These are phyloP conservation scores for Plectropomus leopardus DNA, from an alignment of 2,113 vertebrate species.

Conservation along the genomic window DNA sequence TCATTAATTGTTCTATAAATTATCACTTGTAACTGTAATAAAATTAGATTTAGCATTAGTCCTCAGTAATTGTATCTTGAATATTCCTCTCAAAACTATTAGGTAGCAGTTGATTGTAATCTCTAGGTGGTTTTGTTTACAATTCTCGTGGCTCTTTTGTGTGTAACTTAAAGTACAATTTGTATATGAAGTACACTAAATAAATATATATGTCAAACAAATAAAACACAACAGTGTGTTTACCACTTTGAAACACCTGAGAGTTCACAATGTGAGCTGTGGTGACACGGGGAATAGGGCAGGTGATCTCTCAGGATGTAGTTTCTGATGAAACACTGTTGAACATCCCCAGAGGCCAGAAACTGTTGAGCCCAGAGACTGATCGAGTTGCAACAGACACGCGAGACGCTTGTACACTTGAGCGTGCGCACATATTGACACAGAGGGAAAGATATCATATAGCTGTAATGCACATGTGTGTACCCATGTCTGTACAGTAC, in stretches of 20 bases:
- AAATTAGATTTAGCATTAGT: no score
- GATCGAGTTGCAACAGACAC: conserved; percentile 62
- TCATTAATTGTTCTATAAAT: no score
- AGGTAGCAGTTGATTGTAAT: no score
- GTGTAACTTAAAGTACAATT: not conserved
- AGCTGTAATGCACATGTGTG: not conserved
- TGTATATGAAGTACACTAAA: not conserved
- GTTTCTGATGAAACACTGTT: conserved; percentile 75
- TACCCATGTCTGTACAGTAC: not conserved
- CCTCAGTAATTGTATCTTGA: no score
- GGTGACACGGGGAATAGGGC: conserved; percentile 58
- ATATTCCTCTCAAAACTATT: no score
- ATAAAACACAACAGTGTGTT: conserved; percentile 39
- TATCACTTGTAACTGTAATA: no score
- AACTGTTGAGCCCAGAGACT: conserved; percentile 59
- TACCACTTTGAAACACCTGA: conserved; percentile 48
- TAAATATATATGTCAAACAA: not conserved
- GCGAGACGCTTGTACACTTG: not conserved
- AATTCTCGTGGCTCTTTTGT: not conserved
- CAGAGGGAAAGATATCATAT: not conserved
- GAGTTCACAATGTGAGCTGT: conserved; percentile 43
- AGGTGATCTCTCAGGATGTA: conserved; percentile 70
- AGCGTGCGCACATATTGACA: conserved; percentile 10
- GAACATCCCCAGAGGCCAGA: conserved; percentile 62
- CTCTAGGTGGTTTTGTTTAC: no score